These are phyloP conservation scores for Argyra leucocephala DNA, from an alignment of 2,888 invertebrate genomes.

Conservation along the genomic window DNA sequence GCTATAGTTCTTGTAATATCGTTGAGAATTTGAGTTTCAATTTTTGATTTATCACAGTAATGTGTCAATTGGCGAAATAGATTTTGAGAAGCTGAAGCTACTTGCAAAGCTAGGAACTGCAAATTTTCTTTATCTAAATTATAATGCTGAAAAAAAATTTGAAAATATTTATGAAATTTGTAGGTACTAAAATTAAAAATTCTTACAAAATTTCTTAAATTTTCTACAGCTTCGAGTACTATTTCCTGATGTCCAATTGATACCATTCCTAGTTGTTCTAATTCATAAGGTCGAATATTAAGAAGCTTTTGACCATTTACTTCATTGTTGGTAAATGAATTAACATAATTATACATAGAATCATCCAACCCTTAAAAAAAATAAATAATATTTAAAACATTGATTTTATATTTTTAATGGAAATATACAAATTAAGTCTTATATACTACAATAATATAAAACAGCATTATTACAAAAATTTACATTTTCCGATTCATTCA, in stretches of 20 bases:
- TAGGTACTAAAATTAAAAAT: background rate
- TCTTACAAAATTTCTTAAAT: constrained; percentile 77
- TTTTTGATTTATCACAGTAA: constrained; percentile 48
- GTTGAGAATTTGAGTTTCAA: constrained; percentile 71
- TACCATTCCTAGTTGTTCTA: constrained; percentile 74
- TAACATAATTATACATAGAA: constrained; percentile 67
- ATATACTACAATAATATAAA: too few species aligned
- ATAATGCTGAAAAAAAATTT: constrained; percentile 61
- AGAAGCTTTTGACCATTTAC: constrained; percentile 70
- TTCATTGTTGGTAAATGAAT: constrained; percentile 68
- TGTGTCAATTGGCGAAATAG: constrained; percentile 60
- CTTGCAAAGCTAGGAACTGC: constrained; percentile 74
- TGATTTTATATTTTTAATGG: too few species aligned
- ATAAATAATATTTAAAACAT: too few species aligned
- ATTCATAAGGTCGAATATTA: constrained; percentile 76
- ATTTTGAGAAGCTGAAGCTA: constrained; percentile 74
- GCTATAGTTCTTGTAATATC: constrained; percentile 78
- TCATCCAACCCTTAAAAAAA: constrained; percentile 38
- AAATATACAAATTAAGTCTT: too few species aligned
- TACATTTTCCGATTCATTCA: too few species aligned
- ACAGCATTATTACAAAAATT: too few species aligned
- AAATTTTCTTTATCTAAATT: constrained; percentile 85
- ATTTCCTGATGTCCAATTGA: constrained; percentile 90
- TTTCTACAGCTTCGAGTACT: constrained; percentile 83
- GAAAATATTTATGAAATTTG: constrained; percentile 2